Base-by-base conservation (phyloP, 2,888 invertebrate species). In the Eupithecia centaureata region DNA sequence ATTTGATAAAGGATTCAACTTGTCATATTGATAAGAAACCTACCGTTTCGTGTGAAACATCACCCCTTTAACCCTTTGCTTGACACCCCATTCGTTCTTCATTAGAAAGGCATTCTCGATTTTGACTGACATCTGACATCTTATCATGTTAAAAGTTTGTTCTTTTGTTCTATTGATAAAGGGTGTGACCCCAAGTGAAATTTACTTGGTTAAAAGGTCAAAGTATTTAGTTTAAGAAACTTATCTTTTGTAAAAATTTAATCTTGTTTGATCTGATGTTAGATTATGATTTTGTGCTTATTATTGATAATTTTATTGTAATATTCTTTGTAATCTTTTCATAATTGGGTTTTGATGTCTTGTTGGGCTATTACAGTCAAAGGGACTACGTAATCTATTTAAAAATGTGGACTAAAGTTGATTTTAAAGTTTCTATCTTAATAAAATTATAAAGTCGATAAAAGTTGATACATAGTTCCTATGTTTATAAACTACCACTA, bases 21-120 rank as follows among this genome's bases (percentile, higher is more conserved):
- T 47, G 22, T 47, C 22, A 47, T 47, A 22, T 8, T 28, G n/a
- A n/a, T 54, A 54, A n/a, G 54, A 70, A 61, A 59, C 65, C 42
- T 62, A 52, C 42, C 72, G 32, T 61, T 59, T 66, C 73, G 78
- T 81, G 79, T 81, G 81, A 81, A 79, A 66, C 61, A 76, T 73
- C 73, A 70, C 73, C 74, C 70, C 69, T 66, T 65, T 57, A 30
- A 57, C 57, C 32, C 57, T 32, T 57, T 57, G 13, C 32, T 12
- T 70, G 73, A 76, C 79, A 79, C 72, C 79, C 76, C 70, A 73
- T 78, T 77, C 74, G 66, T 75, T 75, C 74, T 76, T 82, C 82
- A 86, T 88, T 86, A 86, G 79, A 86, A 82, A 73, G 83, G 83
- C 84, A 86, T 86, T 86, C 83, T 77, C 76, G 68, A 78, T 77